These are phyloP conservation scores for Ailuropoda melanoleuca DNA, from an alignment of 2,113 vertebrate species.

Conservation along the genomic window DNA sequence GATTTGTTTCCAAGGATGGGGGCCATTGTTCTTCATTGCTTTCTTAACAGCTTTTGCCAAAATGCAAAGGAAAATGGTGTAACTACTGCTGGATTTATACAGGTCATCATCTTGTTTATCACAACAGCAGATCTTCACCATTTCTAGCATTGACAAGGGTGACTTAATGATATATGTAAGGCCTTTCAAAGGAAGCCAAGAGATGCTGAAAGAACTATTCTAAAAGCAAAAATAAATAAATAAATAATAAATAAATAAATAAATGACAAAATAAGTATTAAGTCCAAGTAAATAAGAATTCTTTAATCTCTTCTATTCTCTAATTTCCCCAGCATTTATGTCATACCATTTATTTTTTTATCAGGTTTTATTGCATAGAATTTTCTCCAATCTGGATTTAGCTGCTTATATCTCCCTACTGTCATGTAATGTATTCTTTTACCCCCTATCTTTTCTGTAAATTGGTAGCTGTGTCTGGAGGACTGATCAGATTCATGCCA, in stretches of 20 bases:
- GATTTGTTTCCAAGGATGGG: constrained; percentile 96
- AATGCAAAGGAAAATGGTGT: constrained; percentile 94
- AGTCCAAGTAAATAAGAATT: constrained; percentile 17
- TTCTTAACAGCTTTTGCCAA: constrained; percentile 91
- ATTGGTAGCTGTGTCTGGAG: background rate
- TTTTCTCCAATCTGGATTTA: background rate
- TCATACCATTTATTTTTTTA: background rate
- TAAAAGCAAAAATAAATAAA: constrained; percentile 73
- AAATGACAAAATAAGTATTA: constrained; percentile 11
- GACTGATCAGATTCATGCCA: background rate
- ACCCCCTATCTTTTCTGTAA: background rate
- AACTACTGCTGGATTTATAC: constrained; percentile 93
- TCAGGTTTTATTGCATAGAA: background rate
- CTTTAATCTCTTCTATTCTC: background rate
- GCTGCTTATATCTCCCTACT: background rate
- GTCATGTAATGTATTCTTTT: background rate
- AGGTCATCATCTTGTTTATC: constrained; percentile 85
- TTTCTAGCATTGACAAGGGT: constrained; percentile 90
- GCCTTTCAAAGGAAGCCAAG: constrained; percentile 94
- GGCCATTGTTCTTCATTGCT: constrained; percentile 82
- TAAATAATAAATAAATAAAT: constrained; percentile 4
- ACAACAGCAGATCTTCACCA: constrained; percentile 90
- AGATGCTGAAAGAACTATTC: constrained; percentile 92
- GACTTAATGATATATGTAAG: constrained; percentile 89
- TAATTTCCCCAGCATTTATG: background rate